A percentile compares a stretch with the other conserved stretches of the same genome.
phyloP scores from a whole-genome alignment of 2,113 vertebrate species.

The Lagopus leucura region DNA sequence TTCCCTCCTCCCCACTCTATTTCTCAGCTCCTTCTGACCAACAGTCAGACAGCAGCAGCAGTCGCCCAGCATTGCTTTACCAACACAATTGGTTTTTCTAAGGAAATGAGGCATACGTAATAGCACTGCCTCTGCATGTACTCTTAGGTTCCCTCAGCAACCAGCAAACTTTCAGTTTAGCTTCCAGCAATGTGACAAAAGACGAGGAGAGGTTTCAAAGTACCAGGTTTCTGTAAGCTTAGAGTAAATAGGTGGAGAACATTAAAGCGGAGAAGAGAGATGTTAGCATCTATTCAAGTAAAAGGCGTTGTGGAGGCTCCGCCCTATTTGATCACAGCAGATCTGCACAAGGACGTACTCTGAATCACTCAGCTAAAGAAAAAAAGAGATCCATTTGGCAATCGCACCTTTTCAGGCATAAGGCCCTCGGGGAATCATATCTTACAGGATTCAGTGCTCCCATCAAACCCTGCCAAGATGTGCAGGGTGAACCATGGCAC shows the following conservation, averaged over 20 bases:
- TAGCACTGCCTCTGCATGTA: neutral
- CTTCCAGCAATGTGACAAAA: neutral
- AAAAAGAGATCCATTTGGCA: neutral
- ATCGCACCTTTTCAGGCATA: accelerated
- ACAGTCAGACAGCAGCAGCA: neutral
- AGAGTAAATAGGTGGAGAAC: neutral
- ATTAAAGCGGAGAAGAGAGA: neutral
- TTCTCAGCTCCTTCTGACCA: neutral
- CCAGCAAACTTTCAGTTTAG: neutral
- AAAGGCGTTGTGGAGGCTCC: neutral
- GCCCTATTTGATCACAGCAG: neutral
- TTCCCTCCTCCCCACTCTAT: neutral
- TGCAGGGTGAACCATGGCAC: neutral
- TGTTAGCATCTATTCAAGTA: neutral
- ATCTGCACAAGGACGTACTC: neutral
- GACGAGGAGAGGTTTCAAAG: neutral
- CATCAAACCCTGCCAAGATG: neutral
- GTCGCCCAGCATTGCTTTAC: neutral
- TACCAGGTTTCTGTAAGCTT: neutral
- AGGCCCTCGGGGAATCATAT: neutral
- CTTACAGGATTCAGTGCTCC: neutral
- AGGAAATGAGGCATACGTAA: constrained; percentile 18
- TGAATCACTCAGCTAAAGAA: neutral
- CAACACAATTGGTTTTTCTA: constrained; percentile 23
- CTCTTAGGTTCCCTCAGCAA: neutral